phyloP scores from a whole-genome alignment of 2,797 vertebrate species.

The Liparis tanakae region DNA sequence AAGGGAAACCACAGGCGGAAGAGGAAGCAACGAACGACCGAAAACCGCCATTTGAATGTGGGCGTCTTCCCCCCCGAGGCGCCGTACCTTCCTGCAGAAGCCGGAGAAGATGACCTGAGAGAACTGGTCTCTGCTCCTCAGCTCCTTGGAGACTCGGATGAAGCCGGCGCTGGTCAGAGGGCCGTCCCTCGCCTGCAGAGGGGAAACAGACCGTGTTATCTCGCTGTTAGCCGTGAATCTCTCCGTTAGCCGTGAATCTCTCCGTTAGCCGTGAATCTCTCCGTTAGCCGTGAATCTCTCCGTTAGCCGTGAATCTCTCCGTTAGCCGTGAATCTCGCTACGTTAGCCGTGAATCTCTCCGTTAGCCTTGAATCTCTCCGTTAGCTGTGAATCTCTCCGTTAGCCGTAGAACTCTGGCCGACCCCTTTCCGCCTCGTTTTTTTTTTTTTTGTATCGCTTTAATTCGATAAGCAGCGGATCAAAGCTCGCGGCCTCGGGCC shows the following conservation, averaged over 20 bases:
- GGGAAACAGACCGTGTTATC: slow-evolving; percentile 7
- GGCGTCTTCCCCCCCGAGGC: not conserved
- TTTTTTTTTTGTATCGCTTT: slow-evolving; percentile 31
- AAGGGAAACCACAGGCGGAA: slow-evolving; percentile 44
- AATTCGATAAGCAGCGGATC: slow-evolving; percentile 54
- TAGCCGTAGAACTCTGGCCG: slow-evolving; percentile 37
- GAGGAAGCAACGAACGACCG: slow-evolving; percentile 31
- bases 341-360: not conserved
- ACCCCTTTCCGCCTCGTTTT: slow-evolving; percentile 44
- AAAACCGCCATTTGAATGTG: slow-evolving; percentile 31
- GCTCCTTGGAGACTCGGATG: slow-evolving; percentile 78
- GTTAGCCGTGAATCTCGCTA: too few relatives aligned
- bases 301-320: not conserved
- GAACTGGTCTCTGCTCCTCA: slow-evolving; percentile 86
- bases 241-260: not conserved
- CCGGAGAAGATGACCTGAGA: slow-evolving; percentile 88
- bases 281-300: not conserved
- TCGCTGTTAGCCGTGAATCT: too few relatives aligned
- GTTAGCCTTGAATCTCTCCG: not conserved
- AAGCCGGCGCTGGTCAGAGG: slow-evolving; percentile 83
- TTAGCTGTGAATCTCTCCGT: not conserved
- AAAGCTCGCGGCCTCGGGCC: slow-evolving; percentile 49
- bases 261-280: not conserved
- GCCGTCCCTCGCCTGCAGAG: slow-evolving; percentile 85
- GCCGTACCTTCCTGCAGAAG: slow-evolving; percentile 89